phyloP scores from a whole-genome alignment of 2,113 vertebrate genomes.

The Neodontobutis hainanensis region DNA sequence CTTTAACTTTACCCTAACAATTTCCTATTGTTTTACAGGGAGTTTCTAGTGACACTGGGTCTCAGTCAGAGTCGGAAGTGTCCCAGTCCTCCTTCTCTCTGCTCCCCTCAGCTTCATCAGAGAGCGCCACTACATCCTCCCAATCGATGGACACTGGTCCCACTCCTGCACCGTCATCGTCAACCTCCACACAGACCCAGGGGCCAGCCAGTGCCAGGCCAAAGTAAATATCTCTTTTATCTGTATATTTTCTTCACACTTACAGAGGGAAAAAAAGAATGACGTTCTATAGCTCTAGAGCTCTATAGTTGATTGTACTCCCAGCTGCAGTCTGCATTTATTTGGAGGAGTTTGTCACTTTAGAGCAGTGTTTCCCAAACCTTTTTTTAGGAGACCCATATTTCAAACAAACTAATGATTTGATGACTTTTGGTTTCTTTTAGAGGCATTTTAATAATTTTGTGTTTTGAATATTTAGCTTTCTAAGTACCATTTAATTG shows the following conservation, averaged over 20 bases:
- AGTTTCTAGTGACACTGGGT: slow-evolving; percentile 41
- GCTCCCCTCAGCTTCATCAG: slow-evolving; percentile 35
- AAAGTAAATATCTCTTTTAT: slow-evolving; percentile 53
- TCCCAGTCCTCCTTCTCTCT: slow-evolving; percentile 31
- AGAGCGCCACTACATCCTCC: slow-evolving; percentile 7
- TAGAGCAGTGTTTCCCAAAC: no score
- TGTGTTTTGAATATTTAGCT: no score
- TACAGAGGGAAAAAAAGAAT: no score
- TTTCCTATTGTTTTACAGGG: slow-evolving; percentile 52
- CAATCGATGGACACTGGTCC: slow-evolving; percentile 60
- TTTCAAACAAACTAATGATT: no score
- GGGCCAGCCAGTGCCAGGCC: slow-evolving; percentile 50
- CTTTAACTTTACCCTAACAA: neutral
- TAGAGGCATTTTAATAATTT: no score
- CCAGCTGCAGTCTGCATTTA: no score
- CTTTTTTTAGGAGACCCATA: no score
- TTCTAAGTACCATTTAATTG: no score
- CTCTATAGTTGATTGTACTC: no score
- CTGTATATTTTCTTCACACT: neutral
- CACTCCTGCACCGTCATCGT: slow-evolving; percentile 42
- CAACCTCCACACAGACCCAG: slow-evolving; percentile 66
- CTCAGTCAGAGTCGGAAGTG: slow-evolving; percentile 43
- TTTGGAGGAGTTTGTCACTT: no score
- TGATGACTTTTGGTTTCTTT: no score
- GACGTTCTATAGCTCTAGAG: no score